phyloP scores from a whole-genome alignment of 2,797 vertebrate genomes.

The Hemitrygon akajei region DNA sequence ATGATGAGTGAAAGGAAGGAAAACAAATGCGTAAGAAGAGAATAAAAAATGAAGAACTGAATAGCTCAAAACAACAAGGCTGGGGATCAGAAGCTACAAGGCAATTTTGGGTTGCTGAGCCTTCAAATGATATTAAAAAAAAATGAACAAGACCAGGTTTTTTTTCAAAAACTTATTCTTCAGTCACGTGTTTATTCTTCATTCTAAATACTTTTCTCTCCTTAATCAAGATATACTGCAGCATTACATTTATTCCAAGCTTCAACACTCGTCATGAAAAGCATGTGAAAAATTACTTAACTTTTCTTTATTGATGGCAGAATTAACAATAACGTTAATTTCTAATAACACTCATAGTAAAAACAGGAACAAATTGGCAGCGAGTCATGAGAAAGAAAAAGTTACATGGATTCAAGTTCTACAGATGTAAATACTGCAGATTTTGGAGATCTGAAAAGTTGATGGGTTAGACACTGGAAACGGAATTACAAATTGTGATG shows the following conservation, averaged over 20 bases:
- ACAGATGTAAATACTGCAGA: not conserved
- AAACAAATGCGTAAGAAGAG: not conserved
- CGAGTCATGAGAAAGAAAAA: not conserved
- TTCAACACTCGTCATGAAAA: not conserved
- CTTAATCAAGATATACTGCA: not conserved
- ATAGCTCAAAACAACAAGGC: not conserved
- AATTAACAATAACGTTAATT: not conserved
- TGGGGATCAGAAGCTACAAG: not conserved
- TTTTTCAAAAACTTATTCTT: not conserved
- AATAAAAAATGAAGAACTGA: not conserved
- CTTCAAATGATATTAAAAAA: not conserved
- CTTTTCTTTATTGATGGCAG: not conserved
- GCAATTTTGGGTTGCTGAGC: not conserved
- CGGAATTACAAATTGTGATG: no score
- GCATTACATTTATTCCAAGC: not conserved
- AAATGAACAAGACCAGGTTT: not conserved
- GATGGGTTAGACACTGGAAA: no score
- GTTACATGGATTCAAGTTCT: not conserved
- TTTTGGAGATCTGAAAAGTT: no score
- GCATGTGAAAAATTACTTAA: not conserved
- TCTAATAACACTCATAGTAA: not conserved
- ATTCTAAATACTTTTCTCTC: not conserved
- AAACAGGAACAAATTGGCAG: not conserved
- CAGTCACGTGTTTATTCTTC: not conserved
- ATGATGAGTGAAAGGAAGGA: not conserved